Evolutionary conservation across 2,888 invertebrate genomes (phyloP).

Genomic region (Caenorhabditis drosophilae): DNA sequence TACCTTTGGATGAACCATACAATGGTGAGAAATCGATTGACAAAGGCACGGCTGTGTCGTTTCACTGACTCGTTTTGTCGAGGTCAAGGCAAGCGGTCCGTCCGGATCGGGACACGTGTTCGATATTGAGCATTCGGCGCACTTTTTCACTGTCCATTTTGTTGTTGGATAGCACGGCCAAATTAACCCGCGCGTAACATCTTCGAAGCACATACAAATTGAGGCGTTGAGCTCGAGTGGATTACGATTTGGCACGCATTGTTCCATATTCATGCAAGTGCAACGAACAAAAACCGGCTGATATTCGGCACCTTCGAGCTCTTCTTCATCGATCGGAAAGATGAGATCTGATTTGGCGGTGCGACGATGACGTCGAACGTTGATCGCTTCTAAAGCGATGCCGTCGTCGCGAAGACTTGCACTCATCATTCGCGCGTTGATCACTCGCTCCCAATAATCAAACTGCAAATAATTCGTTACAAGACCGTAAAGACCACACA

Average conservation of each 20-base stretch:
- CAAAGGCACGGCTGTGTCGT: conserved; percentile 57
- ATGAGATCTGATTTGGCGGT: conserved; percentile 10
- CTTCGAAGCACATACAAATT: conserved; percentile 68
- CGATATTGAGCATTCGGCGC: conserved; percentile 64
- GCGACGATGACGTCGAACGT: conserved; percentile 19
- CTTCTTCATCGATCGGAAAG: conserved; percentile 45
- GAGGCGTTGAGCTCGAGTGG: conserved; percentile 64
- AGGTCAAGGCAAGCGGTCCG: conserved; percentile 53
- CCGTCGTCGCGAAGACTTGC: conserved; percentile 17
- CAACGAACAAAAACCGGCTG: conserved; percentile 66
- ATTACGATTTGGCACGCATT: conserved; percentile 68
- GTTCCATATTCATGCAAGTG: conserved; percentile 58
- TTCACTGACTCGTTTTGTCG: conserved; percentile 32
- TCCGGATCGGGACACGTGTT: conserved; percentile 68
- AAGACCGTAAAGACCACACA: too few relatives aligned
- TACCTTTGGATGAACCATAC: conserved; percentile 56
- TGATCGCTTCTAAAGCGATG: conserved; percentile 23
- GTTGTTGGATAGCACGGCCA: conserved; percentile 68
- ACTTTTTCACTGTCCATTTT: conserved; percentile 65
- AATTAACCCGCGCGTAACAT: conserved; percentile 63
- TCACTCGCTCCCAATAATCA: conserved; percentile 61
- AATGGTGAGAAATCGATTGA: conserved; percentile 67
- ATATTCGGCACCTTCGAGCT: conserved; percentile 53
- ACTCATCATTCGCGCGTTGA: conserved; percentile 56
- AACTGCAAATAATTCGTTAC: conserved; percentile 62